Percentiles rank a stretch among this genome's conserved stretches.
Conservation (phyloP, 2,888 invertebrate species). For the Seira sanloemensis region DNA sequence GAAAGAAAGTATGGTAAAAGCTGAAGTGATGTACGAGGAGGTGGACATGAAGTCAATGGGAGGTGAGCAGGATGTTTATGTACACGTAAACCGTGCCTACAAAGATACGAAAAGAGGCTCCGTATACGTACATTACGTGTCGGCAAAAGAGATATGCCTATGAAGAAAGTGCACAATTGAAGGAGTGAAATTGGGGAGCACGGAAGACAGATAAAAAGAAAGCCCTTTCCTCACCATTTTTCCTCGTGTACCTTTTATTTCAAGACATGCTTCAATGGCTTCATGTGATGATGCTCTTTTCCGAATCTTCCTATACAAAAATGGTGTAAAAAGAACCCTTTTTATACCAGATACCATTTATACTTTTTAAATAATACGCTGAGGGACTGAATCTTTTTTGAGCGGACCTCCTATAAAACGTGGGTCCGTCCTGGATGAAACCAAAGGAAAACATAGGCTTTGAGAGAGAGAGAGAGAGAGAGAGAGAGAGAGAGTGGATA, state of each 20-base stretch:
- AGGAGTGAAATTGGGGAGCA: slow-evolving; percentile 4
- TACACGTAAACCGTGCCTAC: neutral
- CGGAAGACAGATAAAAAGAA: slow-evolving; percentile 13
- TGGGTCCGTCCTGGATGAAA: slow-evolving; percentile 4
- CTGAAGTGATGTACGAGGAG: slow-evolving; percentile 57
- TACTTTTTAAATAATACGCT: slow-evolving; percentile 44
- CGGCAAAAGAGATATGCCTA: neutral
- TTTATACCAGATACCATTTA: slow-evolving; percentile 1
- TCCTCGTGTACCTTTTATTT: slow-evolving; percentile 1
- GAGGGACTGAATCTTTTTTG: slow-evolving; percentile 34
- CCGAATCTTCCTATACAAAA: neutral
- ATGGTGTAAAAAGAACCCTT: neutral
- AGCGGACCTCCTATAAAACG: neutral
- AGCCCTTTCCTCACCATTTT: slow-evolving; percentile 10
- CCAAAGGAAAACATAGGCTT: neutral
- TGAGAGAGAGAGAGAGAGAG: neutral
- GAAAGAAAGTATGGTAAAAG: slow-evolving; percentile 54
- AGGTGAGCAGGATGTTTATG: slow-evolving; percentile 37
- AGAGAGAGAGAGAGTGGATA: slow-evolving; percentile 1
- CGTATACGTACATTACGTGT: slow-evolving; percentile 13
- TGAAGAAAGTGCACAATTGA: slow-evolving; percentile 3
- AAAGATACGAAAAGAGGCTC: neutral
- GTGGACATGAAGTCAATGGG: slow-evolving; percentile 62
- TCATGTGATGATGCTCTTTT: slow-evolving; percentile 7
- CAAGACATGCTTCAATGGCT: slow-evolving; percentile 13